phyloP scores from a whole-genome alignment of 2,797 vertebrate species.

The Protonibea diacanthus region DNA sequence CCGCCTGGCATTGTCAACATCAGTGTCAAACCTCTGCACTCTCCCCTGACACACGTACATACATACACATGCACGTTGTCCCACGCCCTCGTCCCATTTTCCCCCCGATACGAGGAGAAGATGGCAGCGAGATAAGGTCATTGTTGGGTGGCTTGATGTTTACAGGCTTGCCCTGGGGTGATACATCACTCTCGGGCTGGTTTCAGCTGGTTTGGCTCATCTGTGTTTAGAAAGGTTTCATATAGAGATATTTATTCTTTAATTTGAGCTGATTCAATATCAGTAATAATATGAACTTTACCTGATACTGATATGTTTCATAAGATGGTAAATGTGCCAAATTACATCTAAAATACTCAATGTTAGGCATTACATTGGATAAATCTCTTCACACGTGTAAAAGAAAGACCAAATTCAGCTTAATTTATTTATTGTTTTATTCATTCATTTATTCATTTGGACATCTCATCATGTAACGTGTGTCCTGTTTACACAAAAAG shows the following conservation, averaged over 20 bases:
- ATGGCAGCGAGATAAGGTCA: conserved; percentile 76
- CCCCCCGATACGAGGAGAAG: conserved; percentile 54
- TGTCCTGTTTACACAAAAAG: background rate
- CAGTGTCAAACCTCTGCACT: conserved; percentile 33
- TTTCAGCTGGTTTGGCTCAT: background rate
- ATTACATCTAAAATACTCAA: background rate
- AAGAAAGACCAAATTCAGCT: background rate
- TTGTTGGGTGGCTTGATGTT: conserved; percentile 52
- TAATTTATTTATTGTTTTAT: background rate
- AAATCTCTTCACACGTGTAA: background rate
- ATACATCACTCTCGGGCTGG: background rate
- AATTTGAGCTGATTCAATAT: too few relatives aligned
- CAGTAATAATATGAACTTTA: background rate
- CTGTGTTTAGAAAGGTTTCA: background rate
- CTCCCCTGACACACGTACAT: conserved; percentile 42
- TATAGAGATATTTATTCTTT: background rate
- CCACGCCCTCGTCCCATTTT: conserved; percentile 18
- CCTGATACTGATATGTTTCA: too few relatives aligned
- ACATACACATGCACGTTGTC: conserved; percentile 21
- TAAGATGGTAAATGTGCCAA: background rate
- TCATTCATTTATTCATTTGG: background rate
- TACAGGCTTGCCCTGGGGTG: conserved; percentile 1
- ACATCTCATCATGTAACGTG: too few relatives aligned
- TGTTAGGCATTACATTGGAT: background rate
- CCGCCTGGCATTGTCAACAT: conserved; percentile 56